A percentile compares a stretch with the other conserved stretches of the same genome.
These are phyloP conservation scores for Anodontia alba DNA, from an alignment of 2,888 invertebrate genomes.

Conservation along the genomic window DNA sequence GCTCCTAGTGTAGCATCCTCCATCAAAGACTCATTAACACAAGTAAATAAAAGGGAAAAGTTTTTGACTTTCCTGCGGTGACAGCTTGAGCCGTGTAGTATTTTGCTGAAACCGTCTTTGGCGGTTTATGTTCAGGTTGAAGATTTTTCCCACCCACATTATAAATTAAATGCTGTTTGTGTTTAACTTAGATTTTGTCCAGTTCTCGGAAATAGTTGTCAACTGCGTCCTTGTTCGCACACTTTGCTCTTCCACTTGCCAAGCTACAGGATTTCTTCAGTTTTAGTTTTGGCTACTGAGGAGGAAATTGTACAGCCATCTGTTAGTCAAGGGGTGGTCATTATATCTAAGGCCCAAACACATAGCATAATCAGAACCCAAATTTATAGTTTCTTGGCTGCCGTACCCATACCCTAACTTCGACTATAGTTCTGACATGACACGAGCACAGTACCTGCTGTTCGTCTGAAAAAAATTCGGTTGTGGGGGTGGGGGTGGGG, in stretches of 20 bases:
- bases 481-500: too few species aligned
- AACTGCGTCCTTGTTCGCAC: not conserved
- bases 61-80: conserved; percentile 27
- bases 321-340: not conserved
- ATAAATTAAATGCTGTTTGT: conserved; percentile 38
- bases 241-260: not conserved
- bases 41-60: conserved; percentile 18
- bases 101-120: conserved; percentile 22
- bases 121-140: conserved; percentile 33
- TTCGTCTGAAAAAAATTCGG: not conserved
- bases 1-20: conserved; percentile 34
- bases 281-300: not conserved
- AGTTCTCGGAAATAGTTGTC: conserved; percentile 37
- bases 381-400: not conserved
- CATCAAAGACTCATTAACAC: conserved; percentile 31
- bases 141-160: conserved; percentile 40
- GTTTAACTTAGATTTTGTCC: conserved; percentile 24
- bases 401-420: not conserved
- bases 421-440: not conserved
- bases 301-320: not conserved
- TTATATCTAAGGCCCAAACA: not conserved
- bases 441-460: not conserved
- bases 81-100: conserved; percentile 24
- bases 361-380: too few species aligned
- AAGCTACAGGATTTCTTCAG: not conserved